Evolutionary conservation across 2,113 vertebrate species (phyloP).

Genomic region (Chaetorhynchus papuensis): DNA sequence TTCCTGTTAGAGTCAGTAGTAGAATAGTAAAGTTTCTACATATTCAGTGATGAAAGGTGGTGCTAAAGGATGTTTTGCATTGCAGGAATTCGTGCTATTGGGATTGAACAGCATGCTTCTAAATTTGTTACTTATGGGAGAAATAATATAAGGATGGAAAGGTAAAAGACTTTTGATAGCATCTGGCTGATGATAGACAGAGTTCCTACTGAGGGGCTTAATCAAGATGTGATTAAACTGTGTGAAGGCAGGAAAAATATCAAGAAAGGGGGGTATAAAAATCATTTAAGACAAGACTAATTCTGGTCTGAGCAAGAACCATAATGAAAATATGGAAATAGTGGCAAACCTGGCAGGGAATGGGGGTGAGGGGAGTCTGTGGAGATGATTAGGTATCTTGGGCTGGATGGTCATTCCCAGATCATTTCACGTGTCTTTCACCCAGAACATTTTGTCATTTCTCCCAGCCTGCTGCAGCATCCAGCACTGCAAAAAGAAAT

Average conservation of each 20-base stretch:
- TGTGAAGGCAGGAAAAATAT: not conserved
- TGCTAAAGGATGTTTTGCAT: not conserved
- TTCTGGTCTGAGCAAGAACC: not conserved
- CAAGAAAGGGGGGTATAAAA: not conserved
- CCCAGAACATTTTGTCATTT: not conserved
- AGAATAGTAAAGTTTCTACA: not conserved
- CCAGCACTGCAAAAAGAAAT: not conserved
- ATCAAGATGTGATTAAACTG: not conserved
- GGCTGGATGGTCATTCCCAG: not conserved
- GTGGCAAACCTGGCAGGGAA: not conserved
- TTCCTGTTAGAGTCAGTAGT: not conserved
- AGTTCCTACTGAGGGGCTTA: not conserved
- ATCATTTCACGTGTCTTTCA: not conserved
- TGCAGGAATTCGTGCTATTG: not conserved
- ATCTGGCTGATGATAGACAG: not conserved
- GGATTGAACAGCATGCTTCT: not conserved
- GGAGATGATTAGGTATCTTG: not conserved
- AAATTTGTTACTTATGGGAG: not conserved
- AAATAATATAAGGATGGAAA: not conserved
- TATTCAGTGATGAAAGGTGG: not conserved
- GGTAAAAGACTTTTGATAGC: not conserved
- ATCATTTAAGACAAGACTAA: not conserved
- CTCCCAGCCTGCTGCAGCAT: not conserved
- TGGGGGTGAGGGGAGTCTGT: rapidly evolving
- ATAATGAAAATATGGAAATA: not conserved